Evolutionary conservation across 2,113 vertebrate genomes (phyloP), one percentile per base, ranked within the genome.

Genomic region (Pterocles burchelli): DNA sequence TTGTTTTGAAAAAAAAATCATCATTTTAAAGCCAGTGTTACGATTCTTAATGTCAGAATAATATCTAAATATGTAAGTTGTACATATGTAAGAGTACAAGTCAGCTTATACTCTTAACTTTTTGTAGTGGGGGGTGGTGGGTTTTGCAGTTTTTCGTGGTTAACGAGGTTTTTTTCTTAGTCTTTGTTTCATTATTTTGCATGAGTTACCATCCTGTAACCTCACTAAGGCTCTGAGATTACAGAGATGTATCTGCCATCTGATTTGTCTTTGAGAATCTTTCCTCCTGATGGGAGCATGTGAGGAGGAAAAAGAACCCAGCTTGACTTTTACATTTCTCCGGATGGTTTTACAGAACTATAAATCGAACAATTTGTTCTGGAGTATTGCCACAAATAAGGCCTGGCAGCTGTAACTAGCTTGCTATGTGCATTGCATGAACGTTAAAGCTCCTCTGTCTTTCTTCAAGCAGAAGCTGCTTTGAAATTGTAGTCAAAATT

Each of bases 371-470:
- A 26, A 34, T 86, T 90, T 95, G 77, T 93, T 93, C 68, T 92
- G 93, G 65, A 86, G 36, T 25, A 22, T 72, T 91, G 78, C 79
- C 66, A 62, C 90, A 93, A 93, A 78, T 61, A 88, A 93, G 62
- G 74, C 31, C 85, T 90, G 93, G 90, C 79, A 92, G 79, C 83
- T 94, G 83, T 65, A 94, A 68, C 85, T 59, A 55, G 45, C 48
- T 79, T 92, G 57, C 45, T 81, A 15, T 89, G 85, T 57, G 80
- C 28, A 11, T 68, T 76, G 85, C 52, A 70, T 72, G 76, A 93
- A 36, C 83, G 20, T 85, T 86, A 92, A 81, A 90, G 70, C 36
- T 93, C 52, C 17, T 43, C 7, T 28, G 34, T 63, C 59, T 61
- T 90, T 52, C 31, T 96, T 78, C 45, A 61, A 86, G 61, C 36